Evolutionary conservation across 2,888 invertebrate genomes (phyloP), one percentile per base, ranked within the genome.

Genomic region (Leptinotarsa peninsularis): DNA sequence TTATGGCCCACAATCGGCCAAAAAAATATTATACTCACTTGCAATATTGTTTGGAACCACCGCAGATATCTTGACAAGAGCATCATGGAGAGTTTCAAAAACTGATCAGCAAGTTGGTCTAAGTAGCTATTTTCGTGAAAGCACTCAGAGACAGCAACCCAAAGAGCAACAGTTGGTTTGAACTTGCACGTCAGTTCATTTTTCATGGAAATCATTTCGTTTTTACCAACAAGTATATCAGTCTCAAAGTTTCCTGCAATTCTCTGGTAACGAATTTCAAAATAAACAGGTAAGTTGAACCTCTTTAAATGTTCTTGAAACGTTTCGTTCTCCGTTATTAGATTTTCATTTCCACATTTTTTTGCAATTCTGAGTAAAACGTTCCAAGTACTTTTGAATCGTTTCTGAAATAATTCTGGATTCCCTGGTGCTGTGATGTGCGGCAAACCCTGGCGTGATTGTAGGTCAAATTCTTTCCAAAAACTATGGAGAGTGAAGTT

Each of bases 211-310:
- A 80, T 80, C 60, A 81, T 79, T 67, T 82, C 78, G 21, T 79
- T 78, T n/a, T 78, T 67, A 5, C 82, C 76, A 67, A 84, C 82
- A 17, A 82, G 75, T 49, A 90, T 86, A 66, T 89, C 86, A 66
- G 85, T 87, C 86, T 92, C 92, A 79, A 92, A 88, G 58, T 88
- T 89, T 81, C 94, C 94, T 72, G 96, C 96, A 85, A 98, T 95
- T 89, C 97, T 96, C 90, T 98, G 98, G 89, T 97, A 98, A 81
- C 97, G 91, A 81, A 97, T 95, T 89, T 98, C 98, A 88, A 96
- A 98, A 88, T 98, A 98, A n/a, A 98, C 97, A 15, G 97, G 95
- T 70, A 98, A 90, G 89, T 98, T 98, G 95, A 98, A 98, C 82
- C 95, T 93, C 80, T 93, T 93, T 81, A 88, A 82, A 75, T 96